Conservation (phyloP, 1,140 invertebrate species). For the Meloidogyne chitwoodi region DNA sequence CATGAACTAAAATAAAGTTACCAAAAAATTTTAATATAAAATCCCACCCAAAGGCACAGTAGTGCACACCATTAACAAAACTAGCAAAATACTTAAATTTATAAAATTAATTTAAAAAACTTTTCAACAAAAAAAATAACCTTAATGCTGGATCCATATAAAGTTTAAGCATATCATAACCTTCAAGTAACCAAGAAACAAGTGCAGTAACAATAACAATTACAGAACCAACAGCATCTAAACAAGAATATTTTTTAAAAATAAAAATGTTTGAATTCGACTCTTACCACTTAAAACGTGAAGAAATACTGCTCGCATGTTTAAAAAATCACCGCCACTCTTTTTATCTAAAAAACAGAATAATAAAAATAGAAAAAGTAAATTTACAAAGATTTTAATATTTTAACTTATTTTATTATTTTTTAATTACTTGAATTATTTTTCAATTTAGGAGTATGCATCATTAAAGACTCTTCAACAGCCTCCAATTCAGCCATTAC, state of each 20-base stretch:
- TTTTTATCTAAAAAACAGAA: background rate
- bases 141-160: conserved; percentile 92
- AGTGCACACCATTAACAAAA: conserved; percentile 64
- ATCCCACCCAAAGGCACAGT: conserved; percentile 64
- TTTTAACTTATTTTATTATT: no score
- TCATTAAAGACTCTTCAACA: conserved; percentile 32
- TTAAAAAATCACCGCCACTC: conserved; percentile 71
- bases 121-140: conserved; percentile 46
- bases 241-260: background rate
- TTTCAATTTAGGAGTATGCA: background rate
- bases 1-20: conserved; percentile 61
- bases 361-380: background rate
- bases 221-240: conserved; percentile 77
- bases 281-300: conserved; percentile 79
- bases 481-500: conserved; percentile 32
- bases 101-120: background rate
- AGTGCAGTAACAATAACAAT: conserved; percentile 88
- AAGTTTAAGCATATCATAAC: conserved; percentile 70
- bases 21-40: conserved; percentile 46
- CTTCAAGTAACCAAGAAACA: conserved; percentile 78
- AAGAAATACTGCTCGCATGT: conserved; percentile 93
- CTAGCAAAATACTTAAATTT: conserved; percentile 64
- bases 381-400: background rate
- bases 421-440: background rate
- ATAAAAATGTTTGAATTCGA: background rate